Evolutionary conservation across 2,888 invertebrate species (phyloP).

Genomic region (Uloborus plumipes): DNA sequence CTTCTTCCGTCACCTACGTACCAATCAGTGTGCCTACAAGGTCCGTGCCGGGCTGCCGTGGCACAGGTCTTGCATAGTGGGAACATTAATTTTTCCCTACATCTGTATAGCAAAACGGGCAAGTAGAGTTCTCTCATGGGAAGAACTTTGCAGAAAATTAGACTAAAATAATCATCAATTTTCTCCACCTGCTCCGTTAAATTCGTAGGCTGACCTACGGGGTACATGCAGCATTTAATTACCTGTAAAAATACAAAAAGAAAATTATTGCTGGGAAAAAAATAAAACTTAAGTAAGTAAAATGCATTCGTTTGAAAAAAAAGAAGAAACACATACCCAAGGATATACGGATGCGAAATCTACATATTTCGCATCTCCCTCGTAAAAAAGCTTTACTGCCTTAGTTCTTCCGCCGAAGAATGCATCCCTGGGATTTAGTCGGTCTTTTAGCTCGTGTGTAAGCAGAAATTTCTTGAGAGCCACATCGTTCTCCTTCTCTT

Average conservation of each 20-base stretch:
- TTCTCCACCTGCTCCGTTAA: constrained; percentile 32
- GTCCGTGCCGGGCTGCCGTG: constrained; percentile 57
- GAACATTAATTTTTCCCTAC: constrained; percentile 67
- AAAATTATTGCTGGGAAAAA: neutral
- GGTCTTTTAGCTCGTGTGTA: constrained; percentile 52
- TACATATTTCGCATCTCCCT: constrained; percentile 64
- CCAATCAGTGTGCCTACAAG: constrained; percentile 67
- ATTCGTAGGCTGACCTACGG: constrained; percentile 67
- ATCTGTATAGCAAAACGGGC: constrained; percentile 68
- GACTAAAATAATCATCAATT: constrained; percentile 66
- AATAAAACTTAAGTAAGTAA: neutral
- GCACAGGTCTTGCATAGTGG: constrained; percentile 67
- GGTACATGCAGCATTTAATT: constrained; percentile 54
- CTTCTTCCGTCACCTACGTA: constrained; percentile 68
- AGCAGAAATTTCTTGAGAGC: neutral
- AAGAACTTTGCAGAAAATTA: constrained; percentile 67
- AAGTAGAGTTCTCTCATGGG: constrained; percentile 67
- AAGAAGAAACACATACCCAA: constrained; percentile 66
- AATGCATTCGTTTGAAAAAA: neutral
- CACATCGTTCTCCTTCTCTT: constrained; percentile 43
- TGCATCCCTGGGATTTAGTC: constrained; percentile 67
- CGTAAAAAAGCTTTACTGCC: constrained; percentile 66
- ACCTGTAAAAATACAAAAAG: neutral
- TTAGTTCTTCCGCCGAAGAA: constrained; percentile 68
- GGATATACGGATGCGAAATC: constrained; percentile 68